Evolutionary conservation across 2,797 vertebrate genomes (phyloP), one percentile per base, ranked within the genome.

Genomic region (Myoxocephalus aenaeus): DNA sequence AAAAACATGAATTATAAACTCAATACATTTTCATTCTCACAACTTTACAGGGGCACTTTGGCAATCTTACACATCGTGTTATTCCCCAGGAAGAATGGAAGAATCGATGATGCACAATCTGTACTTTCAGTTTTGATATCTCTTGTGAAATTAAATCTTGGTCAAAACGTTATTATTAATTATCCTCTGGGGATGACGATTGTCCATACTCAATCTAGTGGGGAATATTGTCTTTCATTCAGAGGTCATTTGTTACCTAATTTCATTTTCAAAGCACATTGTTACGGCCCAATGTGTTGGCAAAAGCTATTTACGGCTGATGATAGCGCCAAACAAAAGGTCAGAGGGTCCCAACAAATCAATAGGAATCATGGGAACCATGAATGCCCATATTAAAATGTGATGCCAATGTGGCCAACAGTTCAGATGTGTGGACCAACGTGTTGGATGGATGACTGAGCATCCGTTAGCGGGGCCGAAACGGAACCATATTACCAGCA

Each of bases 361-460:
- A 66, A 10, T 42, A 63, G n/a, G 12, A 11, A 40, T 68, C 62
- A 40, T 46, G 14, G 70, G 62, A 46, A 34, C 66, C 32, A 1
- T 65, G 56, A 61, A 75, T 36, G 34, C 70, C 36, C 36, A 5
- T 65, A 27, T 83, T 79, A 59, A 72, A 70, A 74, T 34, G 34
- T 66, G 64, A 62, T 25, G 27, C 15, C 53, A 63, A 42, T 40
- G 50, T 66, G 56, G 27, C 36, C 56, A 36, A n/a, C 22, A 44
- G 63, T 75, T 79, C 34, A 63, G 61, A 71, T 70, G 79, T 73
- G 18, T 70, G 68, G 53, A 84, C 69, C 71, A 65, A 75, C 83
- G 38, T 51, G 65, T 38, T 71, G 73, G 75, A 71, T 15, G 73
- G 79, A 73, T 89, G 80, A 81, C 70, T 82, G 79, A 38, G 42